Conservation (phyloP, 35 echinoderm and acorn worm genomes). For the Stichopus chloronotus region DNA sequence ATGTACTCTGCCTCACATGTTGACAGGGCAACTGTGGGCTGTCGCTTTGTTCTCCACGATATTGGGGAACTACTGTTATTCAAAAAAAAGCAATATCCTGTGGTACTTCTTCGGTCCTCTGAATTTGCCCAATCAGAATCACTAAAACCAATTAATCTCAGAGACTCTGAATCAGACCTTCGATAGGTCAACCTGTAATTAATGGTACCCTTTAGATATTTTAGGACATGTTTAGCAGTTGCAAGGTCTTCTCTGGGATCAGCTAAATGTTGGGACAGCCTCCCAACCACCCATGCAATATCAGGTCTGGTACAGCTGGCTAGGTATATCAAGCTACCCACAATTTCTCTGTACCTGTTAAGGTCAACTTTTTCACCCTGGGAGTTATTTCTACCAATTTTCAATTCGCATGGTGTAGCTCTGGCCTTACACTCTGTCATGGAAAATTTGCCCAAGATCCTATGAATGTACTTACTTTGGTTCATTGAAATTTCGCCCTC, state of each 20-base stretch:
- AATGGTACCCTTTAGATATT: constrained; percentile 43
- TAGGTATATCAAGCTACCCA: too few relatives aligned
- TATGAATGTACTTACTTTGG: constrained; percentile 39
- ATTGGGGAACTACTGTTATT: constrained; percentile 40
- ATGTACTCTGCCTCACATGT: too few relatives aligned
- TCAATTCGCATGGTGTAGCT: background rate
- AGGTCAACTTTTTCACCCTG: background rate
- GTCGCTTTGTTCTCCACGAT: constrained; percentile 39
- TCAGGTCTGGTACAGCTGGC: too few relatives aligned
- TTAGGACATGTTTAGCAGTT: too few relatives aligned
- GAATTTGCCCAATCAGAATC: constrained; percentile 49
- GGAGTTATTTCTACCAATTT: background rate
- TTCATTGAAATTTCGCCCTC: constrained; percentile 6
- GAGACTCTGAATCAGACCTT: background rate
- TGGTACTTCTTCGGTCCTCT: constrained; percentile 40
- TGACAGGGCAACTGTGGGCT: too few relatives aligned
- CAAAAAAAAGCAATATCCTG: constrained; percentile 47
- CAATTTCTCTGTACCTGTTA: too few relatives aligned
- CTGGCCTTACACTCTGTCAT: constrained; percentile 16
- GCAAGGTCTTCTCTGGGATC: too few relatives aligned
- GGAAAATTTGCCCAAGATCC: constrained; percentile 1
- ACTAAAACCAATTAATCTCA: constrained; percentile 24
- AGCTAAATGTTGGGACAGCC: too few relatives aligned
- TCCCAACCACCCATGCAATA: background rate
- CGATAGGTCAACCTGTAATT: background rate